Base-by-base conservation (phyloP, 2,888 invertebrate genomes). In the Cremastobaeus sp. region DNA sequence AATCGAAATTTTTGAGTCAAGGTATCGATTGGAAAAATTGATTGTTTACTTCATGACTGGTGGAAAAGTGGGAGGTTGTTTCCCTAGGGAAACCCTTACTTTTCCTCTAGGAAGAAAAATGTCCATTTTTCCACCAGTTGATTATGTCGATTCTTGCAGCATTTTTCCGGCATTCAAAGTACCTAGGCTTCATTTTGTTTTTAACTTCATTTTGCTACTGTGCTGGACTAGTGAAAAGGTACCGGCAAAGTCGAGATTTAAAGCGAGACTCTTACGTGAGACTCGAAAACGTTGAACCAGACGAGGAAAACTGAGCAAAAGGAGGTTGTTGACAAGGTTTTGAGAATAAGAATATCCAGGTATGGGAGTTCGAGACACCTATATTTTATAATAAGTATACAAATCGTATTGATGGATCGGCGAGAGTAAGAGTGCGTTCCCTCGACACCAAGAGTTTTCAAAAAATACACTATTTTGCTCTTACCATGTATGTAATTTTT, bases 121-220 rank as follows among this genome's bases (percentile, higher is more conserved):
- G 25, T 25, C 8, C 8, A 25, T 25, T 25, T 5, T 37, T 12
- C 2, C 17, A 54, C 21, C 25, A 25, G 37, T 21, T 34, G 17
- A 21, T 21, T 18, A 50, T 48, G 9, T 35, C 41, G 2, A 30
- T 41, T 14, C 25, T 28, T 50, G 25, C 84, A 91, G 91, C 90
- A 71, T 90, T 92, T 77, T 81, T 90, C 14, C 88, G 91, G 2
- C 91, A 91, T 79, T 88, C 91, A 80, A 88, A 89, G 76, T 92
- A 92, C 80, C 85, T 92, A 62, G 90, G 89, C 18, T 90, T 91
- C 81, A 89, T 92, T 28, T 81, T 92, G 17, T 88, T 90, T 4
- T 81, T 92, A 32, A 89, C 90, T 11, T 88, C 89, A 14, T 88
- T 89, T 43, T 91, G 90, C 79, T 92, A 92, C 78, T 90, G 90